These are phyloP conservation scores for Hoplostethus mediterraneus DNA, from an alignment of 2,797 vertebrate genomes.

Conservation along the genomic window DNA sequence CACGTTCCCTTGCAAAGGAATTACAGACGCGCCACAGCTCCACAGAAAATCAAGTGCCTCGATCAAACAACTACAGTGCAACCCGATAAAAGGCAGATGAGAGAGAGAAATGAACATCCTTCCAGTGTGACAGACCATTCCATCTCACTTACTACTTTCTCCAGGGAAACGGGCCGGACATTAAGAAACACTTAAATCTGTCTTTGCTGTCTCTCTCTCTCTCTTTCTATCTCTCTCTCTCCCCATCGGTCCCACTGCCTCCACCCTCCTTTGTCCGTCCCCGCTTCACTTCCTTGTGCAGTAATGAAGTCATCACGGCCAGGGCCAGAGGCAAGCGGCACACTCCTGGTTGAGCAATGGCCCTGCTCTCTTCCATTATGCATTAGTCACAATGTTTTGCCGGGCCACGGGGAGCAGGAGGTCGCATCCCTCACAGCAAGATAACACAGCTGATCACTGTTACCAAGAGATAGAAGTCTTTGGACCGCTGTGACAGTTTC, in stretches of 20 bases:
- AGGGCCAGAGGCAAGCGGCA: constrained; percentile 7
- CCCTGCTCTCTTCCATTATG: constrained; percentile 52
- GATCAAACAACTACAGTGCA: not conserved
- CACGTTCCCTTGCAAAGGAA: constrained; percentile 3
- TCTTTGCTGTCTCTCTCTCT: not conserved
- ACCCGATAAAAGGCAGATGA: not conserved
- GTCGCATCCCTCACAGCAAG: constrained; percentile 4
- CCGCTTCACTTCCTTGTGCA: constrained; percentile 1
- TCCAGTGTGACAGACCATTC: not conserved
- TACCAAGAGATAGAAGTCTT: not conserved
- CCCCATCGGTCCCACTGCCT: not conserved
- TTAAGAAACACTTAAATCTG: not conserved
- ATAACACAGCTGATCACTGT: constrained; percentile 9
- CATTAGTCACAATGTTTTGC: constrained; percentile 38
- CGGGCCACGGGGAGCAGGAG: constrained; percentile 1
- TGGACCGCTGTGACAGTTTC: not conserved
- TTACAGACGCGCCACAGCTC: not conserved
- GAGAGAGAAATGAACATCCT: no score
- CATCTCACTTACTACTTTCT: not conserved
- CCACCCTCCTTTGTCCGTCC: not conserved
- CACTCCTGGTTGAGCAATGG: constrained; percentile 13
- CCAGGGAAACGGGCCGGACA: not conserved
- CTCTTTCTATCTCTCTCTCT: not conserved
- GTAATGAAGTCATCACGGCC: constrained; percentile 7
- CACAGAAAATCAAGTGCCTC: not conserved